Evolutionary conservation across 2,888 invertebrate genomes (phyloP), one percentile per base, ranked within the genome.

Genomic region (Creontiades dilutus): DNA sequence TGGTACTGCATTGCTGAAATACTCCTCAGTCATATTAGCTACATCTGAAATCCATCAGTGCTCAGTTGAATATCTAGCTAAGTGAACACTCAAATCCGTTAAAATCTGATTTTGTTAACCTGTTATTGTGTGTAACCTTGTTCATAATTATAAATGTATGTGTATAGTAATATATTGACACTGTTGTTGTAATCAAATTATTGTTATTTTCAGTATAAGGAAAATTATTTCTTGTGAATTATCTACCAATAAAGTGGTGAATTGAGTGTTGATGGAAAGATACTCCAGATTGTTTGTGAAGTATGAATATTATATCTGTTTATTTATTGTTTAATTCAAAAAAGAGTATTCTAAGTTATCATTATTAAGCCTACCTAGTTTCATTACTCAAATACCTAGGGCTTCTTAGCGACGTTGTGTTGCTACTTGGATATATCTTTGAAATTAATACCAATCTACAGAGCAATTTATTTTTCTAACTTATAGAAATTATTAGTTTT

Each of bases 401-500:
- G 68, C 68, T 48, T 82, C 27, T 27, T 23, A 27, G 82, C 14
- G 48, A 52, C 82, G 52, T 82, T 82, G 48, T 82, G 82, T 82
- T 82, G 82, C 82, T 82, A 82, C 82, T 82, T 82, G 52, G 52
- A 82, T 82, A 82, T 82, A 82, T 82, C 61, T 85, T 85, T 85
- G 37, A 85, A 85, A 85, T 85, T 85, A 85, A 85, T 85, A 85
- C 85, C 85, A 85, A 85, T 57, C 85, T 85, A 85, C 86, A 86
- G 86, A 86, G 86, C 76, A 86, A 86, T 86, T 86, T 86, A 86
- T 86, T 86, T 86, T 86, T 86, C 68, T 86, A 86, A 86, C 86
- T 86, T 86, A 27, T 61, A 85, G 85, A 85, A 85, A 37, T 52
- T 85, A 85, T 85, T 85, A 55, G 57, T 85, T 85, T 57, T 85